A percentile compares a stretch with the other conserved stretches of the same genome.
These are phyloP conservation scores for Delichon dasypus DNA, from an alignment of 2,797 vertebrate genomes.

Conservation along the genomic window DNA sequence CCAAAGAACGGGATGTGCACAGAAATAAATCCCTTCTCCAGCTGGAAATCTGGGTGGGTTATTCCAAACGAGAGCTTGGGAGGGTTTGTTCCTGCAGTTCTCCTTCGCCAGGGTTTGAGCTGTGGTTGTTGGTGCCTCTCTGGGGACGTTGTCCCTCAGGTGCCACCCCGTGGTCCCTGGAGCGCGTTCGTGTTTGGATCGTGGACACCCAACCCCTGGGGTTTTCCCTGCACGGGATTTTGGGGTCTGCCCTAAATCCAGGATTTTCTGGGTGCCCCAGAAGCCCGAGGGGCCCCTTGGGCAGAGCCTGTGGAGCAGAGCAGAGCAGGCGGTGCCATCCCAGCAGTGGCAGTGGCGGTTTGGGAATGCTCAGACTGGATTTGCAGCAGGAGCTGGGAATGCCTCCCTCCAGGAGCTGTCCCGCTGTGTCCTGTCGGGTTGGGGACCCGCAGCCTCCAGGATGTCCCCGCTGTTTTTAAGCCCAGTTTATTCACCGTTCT, in stretches of 20 bases:
- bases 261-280: neutral
- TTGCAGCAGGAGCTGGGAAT: neutral
- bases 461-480: accelerated
- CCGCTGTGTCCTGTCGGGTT: accelerated
- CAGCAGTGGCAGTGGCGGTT: neutral
- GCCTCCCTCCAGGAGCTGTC: neutral
- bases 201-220: accelerated
- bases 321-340: neutral
- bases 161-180: accelerated
- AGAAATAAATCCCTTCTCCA: neutral
- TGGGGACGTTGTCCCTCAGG: accelerated
- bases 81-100: neutral
- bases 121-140: neutral
- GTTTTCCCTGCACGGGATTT: neutral
- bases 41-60: neutral
- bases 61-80: neutral
- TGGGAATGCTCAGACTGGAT: accelerated
- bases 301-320: neutral
- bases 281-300: neutral
- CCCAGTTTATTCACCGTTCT: neutral
- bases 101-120: neutral
- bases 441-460: neutral
- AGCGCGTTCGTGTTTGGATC: accelerated
- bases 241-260: neutral
- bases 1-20: neutral